Evolutionary conservation across 2,797 vertebrate genomes (phyloP), one percentile per base, ranked within the genome.

Genomic region (Crenuchus spilurus): DNA sequence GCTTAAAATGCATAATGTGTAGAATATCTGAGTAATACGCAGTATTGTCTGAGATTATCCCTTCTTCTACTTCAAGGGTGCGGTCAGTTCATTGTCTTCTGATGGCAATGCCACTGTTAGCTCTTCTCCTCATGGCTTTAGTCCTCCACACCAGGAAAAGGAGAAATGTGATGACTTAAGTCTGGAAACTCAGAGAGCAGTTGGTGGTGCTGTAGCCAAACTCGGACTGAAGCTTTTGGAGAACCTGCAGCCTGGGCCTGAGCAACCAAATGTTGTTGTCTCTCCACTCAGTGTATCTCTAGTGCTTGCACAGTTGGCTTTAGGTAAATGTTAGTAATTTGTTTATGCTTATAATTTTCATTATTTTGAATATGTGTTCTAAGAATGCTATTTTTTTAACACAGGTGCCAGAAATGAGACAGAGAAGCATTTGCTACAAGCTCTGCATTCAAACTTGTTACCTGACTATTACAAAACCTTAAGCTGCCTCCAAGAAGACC

Each of bases 251-350:
- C 60, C 79, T 33, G 87, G 88, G 13, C 85, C 90, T 18, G 84
- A 89, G 44, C 84, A 89, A 49, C 90, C 92, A 6, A 97, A 95
- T 0, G 74, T 96, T 30, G 61, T 97, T 86, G 79, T 97, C 51
- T 97, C 96, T 0, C 96, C 96, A 6, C 85, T 97, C 72, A 96
- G 96, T 70, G 82, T 98, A 75, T 89, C 91, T 30, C 84, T 96
- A 1, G 92, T 92, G 9, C 86, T 98, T 9, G 93, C 95, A 72
- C 95, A 98, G 33, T 89, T 98, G 78, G 86, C 94, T 8, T 81
- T 98, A 88, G 96, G 96, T 98, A 92, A 33, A 16, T 1, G 16
- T n/a, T 2, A n/a, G 26, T 28, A n/a, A 55, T 13, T 1, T 52
- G 52, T 37, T 18, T 24, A 13, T 11, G 13, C 26, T n/a, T 2